Base-by-base conservation (phyloP, 2,888 invertebrate genomes). In the Blera fallax region DNA sequence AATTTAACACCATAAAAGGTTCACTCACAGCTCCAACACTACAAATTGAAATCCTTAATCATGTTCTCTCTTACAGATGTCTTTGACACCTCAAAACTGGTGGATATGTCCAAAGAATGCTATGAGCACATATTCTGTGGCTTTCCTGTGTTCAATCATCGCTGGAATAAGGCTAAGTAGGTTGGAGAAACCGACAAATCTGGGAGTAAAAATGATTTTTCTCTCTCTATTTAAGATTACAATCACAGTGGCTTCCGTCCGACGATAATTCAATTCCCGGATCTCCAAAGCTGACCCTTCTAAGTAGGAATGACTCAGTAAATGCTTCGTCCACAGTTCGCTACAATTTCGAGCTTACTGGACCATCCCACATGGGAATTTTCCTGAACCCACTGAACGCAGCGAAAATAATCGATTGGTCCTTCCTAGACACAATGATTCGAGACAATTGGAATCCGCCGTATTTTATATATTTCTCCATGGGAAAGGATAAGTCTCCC, bases 331-430 rank as follows among this genome's bases (percentile, higher is more conserved):
- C 29, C 1, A 87, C 58, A 0, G 79, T 88, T 45, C 89, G 88
- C 18, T 91, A 82, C 67, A 88, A 89, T 32, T 91, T 91, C 58
- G 87, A 89, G 32, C 65, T 91, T 5, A 87, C 85, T 27, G 91
- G 91, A 0, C 90, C 91, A 6, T 87, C 90, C 0, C 90, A 91
- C 32, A 90, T 90, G 89, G 89, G 88, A 1, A 87, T 91, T 48
- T 91, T 89, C 50, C 80, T 91, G 32, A 87, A 88, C 34, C 91
- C 91, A 0, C 54, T 89, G 3, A 74, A 88, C 2, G 89, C 87
- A 3, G 89, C 88, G 1, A 72, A 65, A 4, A 84, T 91, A 0
- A 48, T 62, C 8, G 88, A 90, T 62, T 91, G 91, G 91, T 89
- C 91, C 0, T 91, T 91, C 58, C 69, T 90, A 16, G 87, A 88